Evolutionary conservation across 2,113 vertebrate species (phyloP).

Genomic region (Brachirus orientalis): DNA sequence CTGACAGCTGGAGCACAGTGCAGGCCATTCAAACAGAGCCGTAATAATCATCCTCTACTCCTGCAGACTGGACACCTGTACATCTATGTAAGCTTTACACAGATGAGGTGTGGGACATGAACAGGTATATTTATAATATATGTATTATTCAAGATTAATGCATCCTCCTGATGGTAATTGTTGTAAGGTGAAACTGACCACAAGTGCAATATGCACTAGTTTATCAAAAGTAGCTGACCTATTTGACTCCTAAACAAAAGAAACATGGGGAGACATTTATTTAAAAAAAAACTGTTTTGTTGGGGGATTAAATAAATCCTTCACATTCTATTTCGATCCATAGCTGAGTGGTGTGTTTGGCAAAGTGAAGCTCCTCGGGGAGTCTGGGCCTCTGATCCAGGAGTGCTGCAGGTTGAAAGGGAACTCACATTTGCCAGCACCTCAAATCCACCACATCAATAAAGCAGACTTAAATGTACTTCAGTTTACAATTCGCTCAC

Average conservation of each 20-base stretch:
- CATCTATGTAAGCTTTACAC: slow-evolving; percentile 27
- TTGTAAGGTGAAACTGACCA: not conserved
- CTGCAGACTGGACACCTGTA: slow-evolving; percentile 17
- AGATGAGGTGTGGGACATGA: not conserved
- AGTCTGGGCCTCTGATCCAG: slow-evolving; percentile 67
- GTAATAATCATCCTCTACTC: slow-evolving; percentile 39
- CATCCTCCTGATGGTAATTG: not conserved
- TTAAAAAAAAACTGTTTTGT: slow-evolving; percentile 48
- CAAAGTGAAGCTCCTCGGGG: slow-evolving; percentile 59
- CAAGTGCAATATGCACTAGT: not conserved
- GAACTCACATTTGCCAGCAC: slow-evolving; percentile 49
- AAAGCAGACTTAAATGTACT: slow-evolving; percentile 62
- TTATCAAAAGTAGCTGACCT: too few species aligned
- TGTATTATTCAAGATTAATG: slow-evolving; percentile 19
- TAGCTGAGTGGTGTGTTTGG: slow-evolving; percentile 54
- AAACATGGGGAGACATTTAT: slow-evolving; percentile 27
- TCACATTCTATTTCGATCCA: slow-evolving; percentile 58
- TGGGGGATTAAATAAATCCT: slow-evolving; percentile 23
- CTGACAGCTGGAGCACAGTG: slow-evolving; percentile 55
- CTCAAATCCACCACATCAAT: slow-evolving; percentile 69
- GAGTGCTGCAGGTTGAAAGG: slow-evolving; percentile 58
- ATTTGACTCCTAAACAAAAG: slow-evolving; percentile 8
- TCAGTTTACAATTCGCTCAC: slow-evolving; percentile 55
- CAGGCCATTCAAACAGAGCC: slow-evolving; percentile 35
- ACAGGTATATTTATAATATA: not conserved